Conservation (phyloP, 2,888 invertebrate genomes). For the Lacanobia wlatinum region DNA sequence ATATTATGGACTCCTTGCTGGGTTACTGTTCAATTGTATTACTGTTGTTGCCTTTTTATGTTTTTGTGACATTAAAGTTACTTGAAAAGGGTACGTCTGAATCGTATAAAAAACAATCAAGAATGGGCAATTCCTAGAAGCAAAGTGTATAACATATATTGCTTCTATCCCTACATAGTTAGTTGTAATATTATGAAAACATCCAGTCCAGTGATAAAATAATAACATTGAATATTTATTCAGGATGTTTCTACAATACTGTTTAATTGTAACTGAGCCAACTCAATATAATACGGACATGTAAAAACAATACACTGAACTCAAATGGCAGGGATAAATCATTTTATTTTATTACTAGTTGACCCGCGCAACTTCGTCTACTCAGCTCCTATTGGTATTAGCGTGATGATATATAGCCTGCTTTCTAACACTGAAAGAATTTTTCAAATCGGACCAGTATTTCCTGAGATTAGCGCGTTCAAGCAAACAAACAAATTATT, state of each 20-base stretch:
- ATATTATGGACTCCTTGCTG: conserved; percentile 7
- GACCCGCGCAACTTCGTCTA: too few relatives aligned
- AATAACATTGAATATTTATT: conserved; percentile 27
- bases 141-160: neutral
- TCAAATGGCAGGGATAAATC: neutral
- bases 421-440: too few relatives aligned
- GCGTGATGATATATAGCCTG: too few relatives aligned
- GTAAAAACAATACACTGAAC: neutral
- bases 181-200: neutral
- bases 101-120: conserved; percentile 8
- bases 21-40: conserved; percentile 4
- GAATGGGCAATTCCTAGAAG: neutral
- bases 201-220: conserved; percentile 14
- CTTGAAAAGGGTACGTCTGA: too few relatives aligned
- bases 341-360: neutral
- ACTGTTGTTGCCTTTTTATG: neutral
- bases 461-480: too few relatives aligned
- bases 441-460: too few relatives aligned
- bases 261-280: conserved; percentile 1
- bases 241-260: conserved; percentile 20
- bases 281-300: conserved; percentile 12
- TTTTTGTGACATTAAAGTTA: neutral
- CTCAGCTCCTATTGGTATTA: too few relatives aligned
- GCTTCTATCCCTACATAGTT: neutral
- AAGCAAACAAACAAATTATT: too few relatives aligned